Base-by-base conservation (phyloP, 2,888 invertebrate species). In the Shargacucullia verbasci region DNA sequence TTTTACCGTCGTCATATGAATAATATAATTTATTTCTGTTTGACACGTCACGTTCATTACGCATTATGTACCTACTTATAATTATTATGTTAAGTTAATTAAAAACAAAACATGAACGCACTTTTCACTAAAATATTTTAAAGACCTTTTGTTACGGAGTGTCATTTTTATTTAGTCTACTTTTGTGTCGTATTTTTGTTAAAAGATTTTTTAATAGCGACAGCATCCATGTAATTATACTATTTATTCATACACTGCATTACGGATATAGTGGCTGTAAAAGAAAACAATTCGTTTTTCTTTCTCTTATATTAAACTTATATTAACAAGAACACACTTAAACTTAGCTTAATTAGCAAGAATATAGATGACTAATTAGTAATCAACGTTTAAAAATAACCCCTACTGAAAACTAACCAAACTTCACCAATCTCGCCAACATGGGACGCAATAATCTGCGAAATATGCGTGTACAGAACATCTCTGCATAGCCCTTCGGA, bases 121-220 rank as follows among this genome's bases (percentile, higher is more conserved):
- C 13, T 29, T 12, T 27, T 13, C 8, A 0, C 7, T 10, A 20
- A 39, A 40, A 33, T 46, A 6, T 13, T n/a, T 38, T 13, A 2
- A 25, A 40, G 29, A 11, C 25, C 15, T 61, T 52, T 35, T 59
- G 43, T 55, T 10, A 12, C 2, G 25, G 40, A 59, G 38, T 43
- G 54, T 69, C 61, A 56, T 27, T 20, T 34, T 50, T 59, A 33
- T 66, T 49, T 39, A 31, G 47, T 34, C 35, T 34, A 57, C 39
- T 49, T 59, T 67, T 20, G 38, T 62, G 41, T 34, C 7, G 33
- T 47, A 39, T 67, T 49, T 13, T 49, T 29, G 11, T 13, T 3
- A 20, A 29, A 54, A 46, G 41, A 58, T 66, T 57, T 59, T 39
- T 39, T 29, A 45, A 50, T 15, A 43, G 41, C 11, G n/a, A 52